Percentiles rank a stretch among this genome's conserved stretches.
These are phyloP conservation scores for Odontophorus gujanensis DNA, from an alignment of 2,113 vertebrate species.

Conservation along the genomic window DNA sequence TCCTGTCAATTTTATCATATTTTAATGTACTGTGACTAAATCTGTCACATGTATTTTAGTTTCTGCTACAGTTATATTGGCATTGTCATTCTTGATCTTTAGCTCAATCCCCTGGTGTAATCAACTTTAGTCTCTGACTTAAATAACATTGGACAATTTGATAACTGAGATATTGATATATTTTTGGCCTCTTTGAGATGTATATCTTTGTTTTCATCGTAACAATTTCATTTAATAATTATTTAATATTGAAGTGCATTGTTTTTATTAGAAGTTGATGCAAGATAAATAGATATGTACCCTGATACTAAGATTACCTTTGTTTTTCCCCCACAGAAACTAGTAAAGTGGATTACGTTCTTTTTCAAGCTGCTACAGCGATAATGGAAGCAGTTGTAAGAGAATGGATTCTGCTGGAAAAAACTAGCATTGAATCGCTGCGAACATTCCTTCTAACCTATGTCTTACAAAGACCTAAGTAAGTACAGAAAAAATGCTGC, in stretches of 20 bases:
- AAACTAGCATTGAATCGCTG: constrained; percentile 94
- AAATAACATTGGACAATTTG: neutral
- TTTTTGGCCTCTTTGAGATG: constrained; percentile 51
- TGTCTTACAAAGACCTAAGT: constrained; percentile 98
- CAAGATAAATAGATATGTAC: neutral
- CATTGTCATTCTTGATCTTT: neutral
- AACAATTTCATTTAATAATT: neutral
- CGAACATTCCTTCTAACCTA: constrained; percentile 98
- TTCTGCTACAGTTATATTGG: neutral
- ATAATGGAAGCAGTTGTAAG: constrained; percentile 98
- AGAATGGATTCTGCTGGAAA: constrained; percentile 98
- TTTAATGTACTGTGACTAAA: neutral
- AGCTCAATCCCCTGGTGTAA: neutral
- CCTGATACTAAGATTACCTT: neutral
- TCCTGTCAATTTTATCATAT: neutral
- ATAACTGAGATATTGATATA: constrained; percentile 66
- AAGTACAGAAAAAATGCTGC: constrained; percentile 62
- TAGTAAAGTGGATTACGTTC: constrained; percentile 99
- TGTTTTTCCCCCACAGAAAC: constrained; percentile 85
- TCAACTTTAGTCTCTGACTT: constrained; percentile 30
- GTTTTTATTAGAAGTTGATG: neutral
- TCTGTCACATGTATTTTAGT: neutral
- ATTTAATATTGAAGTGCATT: neutral
- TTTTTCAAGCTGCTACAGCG: constrained; percentile 98
- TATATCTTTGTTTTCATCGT: neutral